Evolutionary conservation across 2,113 vertebrate genomes (phyloP), one percentile per base, ranked within the genome.

Genomic region (Cervus canadensis): DNA sequence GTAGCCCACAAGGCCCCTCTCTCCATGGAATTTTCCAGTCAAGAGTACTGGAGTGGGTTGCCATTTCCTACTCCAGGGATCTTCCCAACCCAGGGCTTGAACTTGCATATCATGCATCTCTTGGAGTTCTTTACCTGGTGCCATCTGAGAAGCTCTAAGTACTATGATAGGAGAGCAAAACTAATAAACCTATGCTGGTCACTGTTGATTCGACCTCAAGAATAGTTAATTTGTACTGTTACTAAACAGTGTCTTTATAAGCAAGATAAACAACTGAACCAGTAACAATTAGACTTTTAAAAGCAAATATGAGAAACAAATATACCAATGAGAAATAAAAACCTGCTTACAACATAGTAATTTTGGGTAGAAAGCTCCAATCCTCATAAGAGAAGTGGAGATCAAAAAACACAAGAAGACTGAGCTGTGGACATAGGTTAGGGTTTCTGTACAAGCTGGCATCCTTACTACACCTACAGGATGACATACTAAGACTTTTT

Each of bases 301-400:
- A 90, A 74, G n/a, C 45, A 94, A 57, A 36, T 52, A 67, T 52
- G 64, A 89, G 43, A 97, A 86, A 97, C 43, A 93, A 95, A 97
- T 54, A 91, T 7, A 86, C 33, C 30, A 79, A 57, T 23, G 14
- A 78, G 36, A 85, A 84, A 59, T 60, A 62, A 74, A 64, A 33
- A 48, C 12, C 30, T 74, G 14, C 15, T 91, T 88, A 52, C 5
- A 1, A 8, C 79, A 13, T 62, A 89, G 59, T 1, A 21, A 76
- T 93, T 74, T 84, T 23, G 59, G 25, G 21, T 28, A 57, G 36
- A 92, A 88, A 97, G 50, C 26, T 43, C 7, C 56, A 64, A 64
- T 57, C 26, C 48, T 95, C 40, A 28, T 76, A 60, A 84, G 2
- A 52, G 56, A 83, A 60, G 25, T 40, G 17, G 23, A 33, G 26